Conservation (phyloP, 2,888 invertebrate genomes). For the Cinara cedri region DNA sequence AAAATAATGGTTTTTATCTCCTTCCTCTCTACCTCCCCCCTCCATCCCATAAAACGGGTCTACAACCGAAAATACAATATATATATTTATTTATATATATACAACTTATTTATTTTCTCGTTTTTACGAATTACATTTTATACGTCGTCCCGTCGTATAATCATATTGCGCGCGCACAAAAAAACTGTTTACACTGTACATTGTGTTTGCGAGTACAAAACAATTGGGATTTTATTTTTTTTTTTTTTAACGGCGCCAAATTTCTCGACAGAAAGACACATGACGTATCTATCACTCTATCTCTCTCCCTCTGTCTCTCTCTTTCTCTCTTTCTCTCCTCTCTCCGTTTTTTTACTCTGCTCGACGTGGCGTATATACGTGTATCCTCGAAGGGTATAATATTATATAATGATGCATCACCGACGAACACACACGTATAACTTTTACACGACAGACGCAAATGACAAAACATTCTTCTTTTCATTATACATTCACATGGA, state of each 20-base stretch:
- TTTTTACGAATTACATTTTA: background rate
- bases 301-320: background rate
- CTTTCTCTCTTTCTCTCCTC: too few species aligned
- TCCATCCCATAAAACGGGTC: background rate
- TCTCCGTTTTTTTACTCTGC: background rate
- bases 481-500: too few species aligned
- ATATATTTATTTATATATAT: slow-evolving; percentile 9
- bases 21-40: background rate
- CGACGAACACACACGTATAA: too few species aligned
- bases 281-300: background rate
- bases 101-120: background rate
- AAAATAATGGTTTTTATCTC: slow-evolving; percentile 36
- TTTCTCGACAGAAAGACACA: background rate
- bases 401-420: background rate
- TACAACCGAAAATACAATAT: slow-evolving; percentile 1
- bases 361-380: background rate
- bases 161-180: background rate
- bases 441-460: too few species aligned
- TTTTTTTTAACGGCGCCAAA: background rate
- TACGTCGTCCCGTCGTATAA: background rate
- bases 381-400: background rate
- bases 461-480: too few species aligned
- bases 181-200: background rate
- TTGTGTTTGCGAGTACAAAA: background rate
- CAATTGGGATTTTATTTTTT: background rate